These are phyloP conservation scores for Imbricaverruca yamaguchii DNA, from an alignment of 2,888 invertebrate species.

Conservation along the genomic window DNA sequence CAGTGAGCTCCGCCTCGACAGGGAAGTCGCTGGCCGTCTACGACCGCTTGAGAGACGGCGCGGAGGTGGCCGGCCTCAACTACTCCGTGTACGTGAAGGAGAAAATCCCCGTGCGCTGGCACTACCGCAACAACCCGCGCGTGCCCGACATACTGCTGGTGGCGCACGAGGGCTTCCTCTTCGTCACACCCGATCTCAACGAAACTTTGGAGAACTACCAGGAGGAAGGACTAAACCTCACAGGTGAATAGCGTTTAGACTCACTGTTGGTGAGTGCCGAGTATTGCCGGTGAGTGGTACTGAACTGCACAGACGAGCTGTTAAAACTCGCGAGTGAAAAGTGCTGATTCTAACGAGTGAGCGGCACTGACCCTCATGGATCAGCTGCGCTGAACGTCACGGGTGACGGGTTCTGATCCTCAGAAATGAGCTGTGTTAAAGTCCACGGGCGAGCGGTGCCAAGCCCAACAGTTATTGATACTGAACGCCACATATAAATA, in stretches of 20 bases:
- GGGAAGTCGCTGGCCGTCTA: background rate
- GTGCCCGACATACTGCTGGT: constrained; percentile 40
- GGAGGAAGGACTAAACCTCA: background rate
- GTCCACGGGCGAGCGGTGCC: too few relatives aligned
- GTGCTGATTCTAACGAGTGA: too few relatives aligned
- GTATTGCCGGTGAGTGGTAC: too few relatives aligned
- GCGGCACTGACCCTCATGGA: too few relatives aligned
- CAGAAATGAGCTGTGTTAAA: too few relatives aligned
- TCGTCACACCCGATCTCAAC: constrained; percentile 26
- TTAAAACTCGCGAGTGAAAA: too few relatives aligned
- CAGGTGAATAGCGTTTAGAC: background rate
- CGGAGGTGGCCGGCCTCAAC: constrained; percentile 18
- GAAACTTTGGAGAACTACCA: constrained; percentile 10
- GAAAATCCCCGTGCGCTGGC: constrained; percentile 40
- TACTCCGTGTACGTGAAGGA: constrained; percentile 37
- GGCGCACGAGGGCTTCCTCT: constrained; percentile 40
- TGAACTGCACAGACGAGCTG: too few relatives aligned
- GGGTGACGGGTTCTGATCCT: too few relatives aligned
- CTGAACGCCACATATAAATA: too few relatives aligned
- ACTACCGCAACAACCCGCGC: constrained; percentile 41
- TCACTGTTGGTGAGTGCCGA: too few relatives aligned
- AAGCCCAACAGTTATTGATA: too few relatives aligned
- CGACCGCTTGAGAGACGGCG: constrained; percentile 20
- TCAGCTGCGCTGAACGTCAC: too few relatives aligned
- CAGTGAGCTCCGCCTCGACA: background rate